Base-by-base conservation (phyloP, 2,888 invertebrate genomes). In the Mythimna impura region DNA sequence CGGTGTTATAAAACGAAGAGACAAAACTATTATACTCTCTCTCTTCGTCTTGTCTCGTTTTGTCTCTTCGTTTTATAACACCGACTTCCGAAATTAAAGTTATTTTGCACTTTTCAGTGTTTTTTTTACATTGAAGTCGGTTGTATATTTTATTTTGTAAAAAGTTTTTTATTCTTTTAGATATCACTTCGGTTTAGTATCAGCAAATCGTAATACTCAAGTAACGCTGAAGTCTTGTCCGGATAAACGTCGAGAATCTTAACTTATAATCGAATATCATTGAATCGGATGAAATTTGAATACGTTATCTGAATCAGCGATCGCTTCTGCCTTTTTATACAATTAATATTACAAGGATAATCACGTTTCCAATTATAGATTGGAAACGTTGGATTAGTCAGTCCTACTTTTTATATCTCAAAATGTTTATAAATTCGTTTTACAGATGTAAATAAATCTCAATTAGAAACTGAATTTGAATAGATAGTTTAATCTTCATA, bases 211-310 rank as follows among this genome's bases (percentile, higher is more conserved):
- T 30, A 55, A 36, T 22, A 58, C 12, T 43, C n/a, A 64, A 14
- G 34, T 30, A n/a, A 43, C 10, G 10, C 2, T n/a, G 17, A 54
- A 78, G 20, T 62, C n/a, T 22, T 52, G 3, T 20, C 34, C n/a
- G 22, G 12, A 40, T 60, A 43, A 68, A 55, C 30, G 43, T 57
- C 54, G 30, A n/a, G 50, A 52, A 64, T 72, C 30, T 47, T 10
- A 66, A 70, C 55, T 82, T 82, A 40, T 58, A 71, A 80, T 71
- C 67, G 14, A 81, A 81, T 76, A 54, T 54, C 17, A 67, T 60
- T 64, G 34, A 78, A 65, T 50, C 30, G 40, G 10, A 73, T 73
- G 8, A 79, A 73, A 58, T 77, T 67, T 73, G 58, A 66, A 72
- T 69, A 73, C 54, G 47, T 36, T 58, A 57, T 73, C 67, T 70